phyloP scores from a whole-genome alignment of 2,797 vertebrate species.

The Pseudocheirus occidentalis region DNA sequence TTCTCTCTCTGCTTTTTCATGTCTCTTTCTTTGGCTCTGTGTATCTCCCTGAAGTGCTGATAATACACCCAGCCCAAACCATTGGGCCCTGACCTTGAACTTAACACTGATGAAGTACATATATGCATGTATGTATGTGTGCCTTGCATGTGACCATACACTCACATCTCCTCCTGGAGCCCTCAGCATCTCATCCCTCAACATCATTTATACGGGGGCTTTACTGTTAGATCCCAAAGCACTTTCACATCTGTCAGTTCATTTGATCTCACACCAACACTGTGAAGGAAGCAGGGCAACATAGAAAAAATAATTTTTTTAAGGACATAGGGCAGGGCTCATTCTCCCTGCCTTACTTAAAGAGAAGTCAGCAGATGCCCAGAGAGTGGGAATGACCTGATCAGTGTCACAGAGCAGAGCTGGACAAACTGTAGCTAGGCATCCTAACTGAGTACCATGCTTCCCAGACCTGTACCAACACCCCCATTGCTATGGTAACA shows the following conservation, averaged over 20 bases:
- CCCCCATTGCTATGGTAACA: neutral
- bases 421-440: conserved; percentile 17
- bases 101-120: neutral
- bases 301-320: neutral
- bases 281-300: neutral
- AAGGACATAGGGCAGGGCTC: neutral
- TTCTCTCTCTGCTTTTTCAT: neutral
- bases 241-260: neutral
- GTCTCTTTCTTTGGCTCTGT: neutral
- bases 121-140: neutral
- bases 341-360: neutral
- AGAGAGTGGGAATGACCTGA: neutral
- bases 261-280: neutral
- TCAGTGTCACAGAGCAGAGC: neutral
- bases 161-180: neutral
- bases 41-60: neutral
- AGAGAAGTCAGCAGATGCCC: conserved; percentile 30
- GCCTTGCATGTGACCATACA: neutral
- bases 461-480: neutral
- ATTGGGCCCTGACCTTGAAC: neutral
- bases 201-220: neutral
- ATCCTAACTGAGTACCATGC: neutral
- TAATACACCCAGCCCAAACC: neutral
- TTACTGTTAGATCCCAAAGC: neutral
- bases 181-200: neutral